These are phyloP conservation scores for Trigoniulus corallinus DNA, from an alignment of 1,140 invertebrate species.

Conservation along the genomic window DNA sequence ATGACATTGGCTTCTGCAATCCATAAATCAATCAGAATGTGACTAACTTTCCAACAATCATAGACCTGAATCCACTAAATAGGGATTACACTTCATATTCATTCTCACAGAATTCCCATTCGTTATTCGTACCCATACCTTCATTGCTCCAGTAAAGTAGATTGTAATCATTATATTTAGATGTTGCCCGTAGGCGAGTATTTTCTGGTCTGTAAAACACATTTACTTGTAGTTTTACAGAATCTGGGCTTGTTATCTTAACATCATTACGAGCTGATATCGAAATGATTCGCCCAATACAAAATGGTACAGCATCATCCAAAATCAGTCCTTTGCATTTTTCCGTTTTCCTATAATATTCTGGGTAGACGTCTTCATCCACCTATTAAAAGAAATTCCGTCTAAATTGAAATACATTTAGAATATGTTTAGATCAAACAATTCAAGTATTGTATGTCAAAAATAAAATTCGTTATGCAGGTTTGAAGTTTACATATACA, in stretches of 20 bases:
- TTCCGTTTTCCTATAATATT: conserved; percentile 53
- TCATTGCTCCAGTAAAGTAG: conserved; percentile 59
- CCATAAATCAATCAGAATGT: conserved; percentile 11
- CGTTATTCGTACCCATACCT: conserved; percentile 28
- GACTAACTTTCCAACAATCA: conserved; percentile 8
- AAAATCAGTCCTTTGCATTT: conserved; percentile 54
- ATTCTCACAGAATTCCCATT: not conserved
- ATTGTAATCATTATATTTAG: conserved; percentile 46
- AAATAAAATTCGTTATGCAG: too few species aligned
- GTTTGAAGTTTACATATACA: too few species aligned
- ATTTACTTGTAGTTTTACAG: conserved; percentile 44
- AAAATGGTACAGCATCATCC: conserved; percentile 55
- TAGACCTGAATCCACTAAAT: conserved; percentile 10
- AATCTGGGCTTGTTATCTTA: too few species aligned
- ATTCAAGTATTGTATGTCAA: too few species aligned
- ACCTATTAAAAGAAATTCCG: conserved; percentile 23
- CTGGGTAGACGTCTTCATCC: conserved; percentile 56
- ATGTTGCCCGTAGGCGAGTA: conserved; percentile 36
- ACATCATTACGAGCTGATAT: too few species aligned
- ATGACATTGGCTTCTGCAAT: conserved; percentile 34
- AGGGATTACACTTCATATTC: conserved; percentile 6
- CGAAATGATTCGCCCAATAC: conserved; percentile 47
- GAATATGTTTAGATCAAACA: too few species aligned
- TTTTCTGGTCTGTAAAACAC: conserved; percentile 64
- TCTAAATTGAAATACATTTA: not conserved